Evolutionary conservation across 2,113 vertebrate species (phyloP), one percentile per base, ranked within the genome.

Genomic region (Xerus inauris): DNA sequence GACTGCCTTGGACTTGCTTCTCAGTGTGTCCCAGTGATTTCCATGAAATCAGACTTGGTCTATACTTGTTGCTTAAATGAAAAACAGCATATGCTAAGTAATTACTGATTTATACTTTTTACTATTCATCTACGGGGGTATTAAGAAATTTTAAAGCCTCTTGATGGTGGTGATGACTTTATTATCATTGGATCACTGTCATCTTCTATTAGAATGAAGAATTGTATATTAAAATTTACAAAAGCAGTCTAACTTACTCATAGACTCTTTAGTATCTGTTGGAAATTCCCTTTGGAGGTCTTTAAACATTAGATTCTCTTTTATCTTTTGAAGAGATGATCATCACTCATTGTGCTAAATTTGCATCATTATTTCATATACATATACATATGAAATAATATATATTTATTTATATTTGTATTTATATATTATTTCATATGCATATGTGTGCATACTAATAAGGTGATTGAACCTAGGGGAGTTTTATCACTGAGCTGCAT

Each of bases 201-300:
- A 77, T 94, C 71, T 69, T 96, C 85, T 69, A 93, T 84, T 95
- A 89, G 76, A 92, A 59, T 51, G 51, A 20, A 59, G 20, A 92
- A 5, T 40, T 87, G 20, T 83, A 77, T 91, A 49, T 35, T 71
- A 75, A 13, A 77, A 49, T 62, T 91, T 26, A 89, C 42, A 75
- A 75, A 81, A 91, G 42, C 40, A 72, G 16, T 93, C 69, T 93
- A 65, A 86, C 94, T 59, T 92, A 45, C 26, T 67, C 62, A 35
- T 12, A 87, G 26, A 45, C 20, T 49, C 19, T 77, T 85, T 72
- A 40, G 35, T 47, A 75, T 94, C 19, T 73, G 19, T 71, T 32
- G 88, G 45, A 92, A 84, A 86, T 71, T 91, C 57, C 30, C 40
- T 72, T 75, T 89, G 89, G 75, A 96, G 93, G 47, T 92, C 81